phyloP scores from a whole-genome alignment of 2,888 invertebrate genomes.

The Himalopsyche japonica region DNA sequence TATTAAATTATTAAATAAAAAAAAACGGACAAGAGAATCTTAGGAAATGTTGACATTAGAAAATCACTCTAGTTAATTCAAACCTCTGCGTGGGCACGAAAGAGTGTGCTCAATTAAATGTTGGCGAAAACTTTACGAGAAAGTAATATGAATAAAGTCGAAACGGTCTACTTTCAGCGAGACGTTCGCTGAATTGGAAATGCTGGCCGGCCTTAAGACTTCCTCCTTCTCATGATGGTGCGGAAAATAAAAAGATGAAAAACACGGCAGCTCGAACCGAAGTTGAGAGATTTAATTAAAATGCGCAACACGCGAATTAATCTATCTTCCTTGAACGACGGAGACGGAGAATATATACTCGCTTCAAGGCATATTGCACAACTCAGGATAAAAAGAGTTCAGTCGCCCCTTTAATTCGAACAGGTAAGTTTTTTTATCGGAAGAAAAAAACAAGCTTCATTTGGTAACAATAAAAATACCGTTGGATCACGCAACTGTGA shows the following conservation, averaged over 20 bases:
- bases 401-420: not conserved
- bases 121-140: not conserved
- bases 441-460: not conserved
- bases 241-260: not conserved
- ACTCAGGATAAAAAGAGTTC: not conserved
- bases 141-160: not conserved
- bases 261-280: not conserved
- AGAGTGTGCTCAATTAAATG: not conserved
- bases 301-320: slow-evolving; percentile 19
- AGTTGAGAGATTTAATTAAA: slow-evolving; percentile 19
- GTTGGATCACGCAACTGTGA: no score
- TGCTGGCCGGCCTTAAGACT: not conserved
- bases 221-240: not conserved
- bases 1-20: not conserved
- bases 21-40: not conserved
- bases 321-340: slow-evolving; percentile 1
- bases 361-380: not conserved
- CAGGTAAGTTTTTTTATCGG: not conserved
- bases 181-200: not conserved
- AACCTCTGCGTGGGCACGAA: not conserved
- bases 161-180: not conserved
- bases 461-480: not conserved
- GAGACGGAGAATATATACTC: not conserved
- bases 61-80: not conserved
- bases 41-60: not conserved